Evolutionary conservation across 2,888 invertebrate species (phyloP).

Genomic region (Drosophila mercatorum): DNA sequence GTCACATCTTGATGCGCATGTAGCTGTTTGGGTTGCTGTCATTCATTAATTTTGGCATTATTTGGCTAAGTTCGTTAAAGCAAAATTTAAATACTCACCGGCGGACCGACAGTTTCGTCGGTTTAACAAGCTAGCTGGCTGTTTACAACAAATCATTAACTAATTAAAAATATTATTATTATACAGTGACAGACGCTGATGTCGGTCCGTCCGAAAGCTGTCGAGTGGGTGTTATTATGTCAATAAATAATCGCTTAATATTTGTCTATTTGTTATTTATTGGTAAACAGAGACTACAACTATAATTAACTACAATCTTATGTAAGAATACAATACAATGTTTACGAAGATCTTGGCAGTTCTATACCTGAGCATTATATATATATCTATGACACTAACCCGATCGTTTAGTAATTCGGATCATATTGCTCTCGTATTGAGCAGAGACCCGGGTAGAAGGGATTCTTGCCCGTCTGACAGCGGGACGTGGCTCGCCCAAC

Average conservation of each 20-base stretch:
- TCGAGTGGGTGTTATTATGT: conserved; percentile 21
- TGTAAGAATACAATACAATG: conserved; percentile 52
- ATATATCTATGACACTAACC: conserved; percentile 10
- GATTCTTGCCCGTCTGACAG: conserved; percentile 81
- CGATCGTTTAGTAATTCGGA: conserved; percentile 78
- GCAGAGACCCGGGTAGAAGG: conserved; percentile 82
- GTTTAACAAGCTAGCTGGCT: conserved; percentile 17
- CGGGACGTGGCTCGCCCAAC: conserved; percentile 75
- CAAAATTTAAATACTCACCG: conserved; percentile 55
- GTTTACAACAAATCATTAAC: conserved; percentile 59
- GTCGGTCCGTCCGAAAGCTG: conserved; percentile 32
- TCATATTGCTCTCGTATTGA: conserved; percentile 78
- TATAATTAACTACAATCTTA: conserved; percentile 50
- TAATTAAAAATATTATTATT: conserved; percentile 51
- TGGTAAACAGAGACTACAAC: conserved; percentile 49
- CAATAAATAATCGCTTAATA: conserved; percentile 45
- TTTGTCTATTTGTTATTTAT: conserved; percentile 45
- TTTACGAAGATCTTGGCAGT: conserved; percentile 58
- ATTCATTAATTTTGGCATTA: conserved; percentile 55
- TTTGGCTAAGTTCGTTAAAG: conserved; percentile 54
- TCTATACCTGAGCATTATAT: conserved; percentile 53
- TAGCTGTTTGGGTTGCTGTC: not conserved
- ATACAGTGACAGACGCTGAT: conserved; percentile 33
- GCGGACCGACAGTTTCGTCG: conserved; percentile 17
- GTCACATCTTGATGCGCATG: not conserved